Evolutionary conservation across 2,797 vertebrate species (phyloP), one percentile per base, ranked within the genome.

Genomic region (Netta rufina): DNA sequence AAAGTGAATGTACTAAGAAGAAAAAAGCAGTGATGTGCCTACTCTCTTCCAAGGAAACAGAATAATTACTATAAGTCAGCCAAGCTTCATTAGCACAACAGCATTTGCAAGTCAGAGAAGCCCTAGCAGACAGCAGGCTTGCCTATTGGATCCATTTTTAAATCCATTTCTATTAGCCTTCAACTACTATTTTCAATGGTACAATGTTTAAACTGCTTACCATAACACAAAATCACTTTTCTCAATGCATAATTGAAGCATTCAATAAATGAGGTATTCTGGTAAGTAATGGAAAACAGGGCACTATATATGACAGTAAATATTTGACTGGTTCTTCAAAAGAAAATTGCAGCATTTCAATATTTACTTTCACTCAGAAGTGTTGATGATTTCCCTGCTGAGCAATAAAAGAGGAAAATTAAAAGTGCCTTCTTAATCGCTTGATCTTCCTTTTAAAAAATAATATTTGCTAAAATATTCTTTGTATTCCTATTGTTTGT

Each of bases 321-420:
- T 96, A 97, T 96, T 95, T 95, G 83, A 94, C 90, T 91, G 43
- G 65, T 84, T 97, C 89, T 90, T 96, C 84, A 74, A 71, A 78
- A 85, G 92, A 84, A 84, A 86, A 77, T 83, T 90, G 80, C 77
- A 92, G 94, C 83, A 97, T 97, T 97, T 95, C 96, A 96, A 78
- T 95, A 95, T 95, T 97, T 97, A 96, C 88, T 97, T 86, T 84
- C 72, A 91, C 77, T 97, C 65, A 72, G 75, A 93, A 95, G 41
- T 70, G 77, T 77, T 93, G 93, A 93, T 84, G 49, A 81, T 92
- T 95, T 95, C 89, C 92, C 88, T 76, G 82, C 90, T 69, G 86
- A 38, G 79, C 84, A 96, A 94, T 87, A 90, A 93, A 96, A 92
- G 21, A 81, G 30, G 24, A 81, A 96, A 85, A 96, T 92, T 95